Percentiles rank a stretch among this genome's conserved stretches.
Evolutionary conservation across 2,113 vertebrate genomes (phyloP).

Genomic region (Callipepla squamata): DNA sequence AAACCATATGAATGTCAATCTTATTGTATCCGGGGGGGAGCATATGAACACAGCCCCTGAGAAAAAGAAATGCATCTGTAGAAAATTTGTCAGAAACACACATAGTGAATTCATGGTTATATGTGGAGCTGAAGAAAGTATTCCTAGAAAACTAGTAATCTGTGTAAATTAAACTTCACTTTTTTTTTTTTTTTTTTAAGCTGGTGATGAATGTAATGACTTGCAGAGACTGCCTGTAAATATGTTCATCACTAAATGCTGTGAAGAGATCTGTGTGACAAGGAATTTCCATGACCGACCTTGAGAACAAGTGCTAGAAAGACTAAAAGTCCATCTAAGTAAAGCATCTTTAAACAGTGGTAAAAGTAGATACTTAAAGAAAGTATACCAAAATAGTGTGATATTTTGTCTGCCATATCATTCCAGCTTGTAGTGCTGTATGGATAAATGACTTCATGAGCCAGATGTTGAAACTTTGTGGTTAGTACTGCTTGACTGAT

Average conservation of each 20-base stretch:
- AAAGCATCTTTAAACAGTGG: neutral
- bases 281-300: neutral
- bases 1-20: neutral
- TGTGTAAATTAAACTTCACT: neutral
- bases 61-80: neutral
- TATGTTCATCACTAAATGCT: neutral
- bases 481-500: slow-evolving; percentile 34
- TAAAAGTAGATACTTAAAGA: neutral
- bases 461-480: slow-evolving; percentile 42
- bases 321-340: neutral
- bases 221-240: neutral
- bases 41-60: neutral
- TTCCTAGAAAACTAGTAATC: neutral
- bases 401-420: slow-evolving; percentile 33
- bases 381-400: neutral
- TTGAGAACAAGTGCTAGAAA: neutral
- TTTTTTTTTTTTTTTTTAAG: neutral
- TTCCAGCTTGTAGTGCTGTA: neutral
- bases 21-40: neutral
- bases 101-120: neutral
- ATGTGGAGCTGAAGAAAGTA: neutral
- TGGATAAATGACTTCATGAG: slow-evolving; percentile 40
- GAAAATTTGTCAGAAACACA: neutral
- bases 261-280: neutral
- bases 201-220: neutral